phyloP scores from a whole-genome alignment of 2,888 invertebrate species.

The Spisula subtruncata region DNA sequence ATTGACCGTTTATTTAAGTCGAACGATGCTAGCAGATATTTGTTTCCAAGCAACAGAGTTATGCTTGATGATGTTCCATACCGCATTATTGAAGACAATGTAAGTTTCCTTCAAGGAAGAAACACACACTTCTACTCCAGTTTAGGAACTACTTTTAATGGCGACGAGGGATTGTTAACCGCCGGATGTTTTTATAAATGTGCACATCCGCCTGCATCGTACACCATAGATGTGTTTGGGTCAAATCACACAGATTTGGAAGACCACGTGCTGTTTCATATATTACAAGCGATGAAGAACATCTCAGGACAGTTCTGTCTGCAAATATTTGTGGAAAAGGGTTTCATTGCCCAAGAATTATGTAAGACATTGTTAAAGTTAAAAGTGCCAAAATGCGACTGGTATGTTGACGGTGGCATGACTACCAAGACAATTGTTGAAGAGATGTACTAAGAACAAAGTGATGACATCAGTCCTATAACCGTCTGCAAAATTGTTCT shows the following conservation, averaged over 20 bases:
- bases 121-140: slow-evolving; percentile 56
- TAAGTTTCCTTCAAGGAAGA: slow-evolving; percentile 44
- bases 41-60: slow-evolving; percentile 52
- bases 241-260: slow-evolving; percentile 40
- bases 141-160: slow-evolving; percentile 29
- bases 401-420: slow-evolving; percentile 62
- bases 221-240: slow-evolving; percentile 67
- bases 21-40: neutral
- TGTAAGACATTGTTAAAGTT: slow-evolving; percentile 52
- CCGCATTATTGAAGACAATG: slow-evolving; percentile 42
- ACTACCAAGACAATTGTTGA: slow-evolving; percentile 62
- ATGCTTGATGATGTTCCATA: slow-evolving; percentile 59
- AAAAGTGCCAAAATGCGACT: slow-evolving; percentile 56
- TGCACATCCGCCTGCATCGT: slow-evolving; percentile 57
- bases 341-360: slow-evolving; percentile 60
- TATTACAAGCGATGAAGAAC: slow-evolving; percentile 41
- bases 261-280: slow-evolving; percentile 54
- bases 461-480: no score
- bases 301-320: slow-evolving; percentile 51
- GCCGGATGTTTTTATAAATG: slow-evolving; percentile 64
- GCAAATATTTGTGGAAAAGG: slow-evolving; percentile 67
- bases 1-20: slow-evolving; percentile 14
- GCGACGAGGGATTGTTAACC: slow-evolving; percentile 51
- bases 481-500: no score
- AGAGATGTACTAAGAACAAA: slow-evolving; percentile 28